These are phyloP conservation scores for Myioborus melanocephalus DNA, from an alignment of 2,797 vertebrate species.

Conservation along the genomic window DNA sequence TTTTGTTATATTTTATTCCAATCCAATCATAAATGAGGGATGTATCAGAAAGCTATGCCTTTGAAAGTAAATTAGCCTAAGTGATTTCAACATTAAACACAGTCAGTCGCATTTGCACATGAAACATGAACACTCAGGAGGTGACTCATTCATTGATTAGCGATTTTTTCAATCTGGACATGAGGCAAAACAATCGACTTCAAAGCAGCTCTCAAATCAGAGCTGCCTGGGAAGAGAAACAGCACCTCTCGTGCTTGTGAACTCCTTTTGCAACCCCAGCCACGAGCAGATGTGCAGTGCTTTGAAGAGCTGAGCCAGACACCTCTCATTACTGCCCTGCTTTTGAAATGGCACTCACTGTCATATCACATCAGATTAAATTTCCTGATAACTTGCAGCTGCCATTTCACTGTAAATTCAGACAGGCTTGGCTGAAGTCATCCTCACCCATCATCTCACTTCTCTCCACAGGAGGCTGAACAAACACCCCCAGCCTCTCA, in stretches of 20 bases:
- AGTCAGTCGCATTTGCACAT: background rate
- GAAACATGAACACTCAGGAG: background rate
- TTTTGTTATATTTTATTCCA: background rate
- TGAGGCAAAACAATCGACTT: background rate
- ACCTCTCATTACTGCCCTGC: background rate
- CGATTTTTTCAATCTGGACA: background rate
- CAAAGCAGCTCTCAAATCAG: slow-evolving; percentile 8
- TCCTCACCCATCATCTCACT: background rate
- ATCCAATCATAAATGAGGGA: background rate
- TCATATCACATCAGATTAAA: background rate
- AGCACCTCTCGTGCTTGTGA: background rate
- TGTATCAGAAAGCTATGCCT: background rate
- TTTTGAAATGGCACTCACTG: background rate
- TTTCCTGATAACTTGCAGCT: background rate
- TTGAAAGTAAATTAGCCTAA: background rate
- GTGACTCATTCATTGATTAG: background rate
- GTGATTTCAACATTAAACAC: background rate
- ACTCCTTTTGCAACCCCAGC: background rate
- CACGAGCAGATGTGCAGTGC: background rate
- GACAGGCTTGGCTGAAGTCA: background rate
- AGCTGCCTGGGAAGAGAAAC: background rate
- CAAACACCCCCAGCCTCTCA: background rate
- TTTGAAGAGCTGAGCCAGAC: slow-evolving; percentile 3
- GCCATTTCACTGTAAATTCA: background rate
- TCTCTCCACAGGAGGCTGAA: background rate